phyloP scores from a whole-genome alignment of 2,797 vertebrate species.

The Leptodactylus fallax region DNA sequence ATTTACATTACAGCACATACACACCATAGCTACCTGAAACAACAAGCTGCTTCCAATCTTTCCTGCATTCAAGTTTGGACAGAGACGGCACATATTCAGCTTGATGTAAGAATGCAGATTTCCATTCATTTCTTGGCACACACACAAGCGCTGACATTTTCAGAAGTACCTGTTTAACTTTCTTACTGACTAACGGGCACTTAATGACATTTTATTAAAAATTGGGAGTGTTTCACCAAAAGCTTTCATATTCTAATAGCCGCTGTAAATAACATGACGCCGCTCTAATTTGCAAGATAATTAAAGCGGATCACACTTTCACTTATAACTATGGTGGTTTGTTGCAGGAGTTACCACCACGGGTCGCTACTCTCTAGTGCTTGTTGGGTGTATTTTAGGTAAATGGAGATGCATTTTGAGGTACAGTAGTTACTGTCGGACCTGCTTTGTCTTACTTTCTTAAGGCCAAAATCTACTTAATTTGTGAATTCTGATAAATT shows the following conservation, averaged over 20 bases:
- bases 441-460: too few species aligned
- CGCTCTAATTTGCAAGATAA: background rate
- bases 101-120: constrained; percentile 61
- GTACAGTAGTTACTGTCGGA: too few species aligned
- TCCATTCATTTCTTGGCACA: constrained; percentile 41
- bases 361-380: background rate
- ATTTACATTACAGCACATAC: constrained; percentile 53
- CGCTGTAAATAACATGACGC: background rate
- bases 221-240: background rate
- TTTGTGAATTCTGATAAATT: background rate
- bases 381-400: background rate
- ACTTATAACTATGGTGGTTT: background rate
- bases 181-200: background rate
- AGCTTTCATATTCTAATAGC: background rate
- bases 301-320: background rate
- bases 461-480: too few species aligned
- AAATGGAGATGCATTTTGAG: background rate
- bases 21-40: constrained; percentile 59
- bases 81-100: constrained; percentile 65
- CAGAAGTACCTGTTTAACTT: constrained; percentile 16
- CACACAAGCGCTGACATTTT: background rate
- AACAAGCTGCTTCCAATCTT: constrained; percentile 67
- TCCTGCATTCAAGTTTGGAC: constrained; percentile 65
- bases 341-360: background rate
- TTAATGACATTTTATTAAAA: background rate